Conservation (phyloP, 2,888 invertebrate genomes). For the Himalopsyche kuldschensis region DNA sequence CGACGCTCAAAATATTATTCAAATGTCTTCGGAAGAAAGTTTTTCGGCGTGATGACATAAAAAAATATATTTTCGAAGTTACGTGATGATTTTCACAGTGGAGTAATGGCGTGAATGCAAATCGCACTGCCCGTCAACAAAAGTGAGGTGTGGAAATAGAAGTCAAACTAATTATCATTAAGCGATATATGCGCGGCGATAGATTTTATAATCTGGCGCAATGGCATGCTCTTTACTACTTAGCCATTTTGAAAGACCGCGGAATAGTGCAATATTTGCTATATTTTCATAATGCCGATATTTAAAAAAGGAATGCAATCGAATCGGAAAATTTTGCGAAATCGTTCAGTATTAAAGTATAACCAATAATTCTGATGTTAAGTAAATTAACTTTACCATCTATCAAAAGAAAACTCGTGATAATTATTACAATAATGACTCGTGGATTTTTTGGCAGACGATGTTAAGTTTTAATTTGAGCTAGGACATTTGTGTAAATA, state of each 20-base stretch:
- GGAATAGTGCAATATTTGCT: background rate
- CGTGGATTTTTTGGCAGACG: too few species aligned
- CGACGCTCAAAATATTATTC: background rate
- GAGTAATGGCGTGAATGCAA: background rate
- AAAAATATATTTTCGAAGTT: background rate
- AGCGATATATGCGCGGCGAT: background rate
- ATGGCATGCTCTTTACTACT: background rate
- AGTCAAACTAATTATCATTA: background rate
- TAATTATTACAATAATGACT: too few species aligned
- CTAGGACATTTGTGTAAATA: too few species aligned
- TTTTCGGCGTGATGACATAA: background rate
- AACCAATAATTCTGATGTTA: too few species aligned
- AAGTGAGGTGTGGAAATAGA: background rate
- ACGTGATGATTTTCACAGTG: background rate
- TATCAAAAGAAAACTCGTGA: too few species aligned
- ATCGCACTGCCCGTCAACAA: background rate
- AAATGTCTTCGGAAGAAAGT: background rate
- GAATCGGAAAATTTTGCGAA: too few species aligned
- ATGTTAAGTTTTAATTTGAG: too few species aligned
- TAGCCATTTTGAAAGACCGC: background rate
- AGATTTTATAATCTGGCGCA: background rate
- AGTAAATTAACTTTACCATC: too few species aligned
- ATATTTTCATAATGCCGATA: background rate
- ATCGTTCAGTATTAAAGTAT: too few species aligned
- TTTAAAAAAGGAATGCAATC: too few species aligned